phyloP scores from a whole-genome alignment of 1,140 invertebrate species.

The Drosophila littoralis region DNA sequence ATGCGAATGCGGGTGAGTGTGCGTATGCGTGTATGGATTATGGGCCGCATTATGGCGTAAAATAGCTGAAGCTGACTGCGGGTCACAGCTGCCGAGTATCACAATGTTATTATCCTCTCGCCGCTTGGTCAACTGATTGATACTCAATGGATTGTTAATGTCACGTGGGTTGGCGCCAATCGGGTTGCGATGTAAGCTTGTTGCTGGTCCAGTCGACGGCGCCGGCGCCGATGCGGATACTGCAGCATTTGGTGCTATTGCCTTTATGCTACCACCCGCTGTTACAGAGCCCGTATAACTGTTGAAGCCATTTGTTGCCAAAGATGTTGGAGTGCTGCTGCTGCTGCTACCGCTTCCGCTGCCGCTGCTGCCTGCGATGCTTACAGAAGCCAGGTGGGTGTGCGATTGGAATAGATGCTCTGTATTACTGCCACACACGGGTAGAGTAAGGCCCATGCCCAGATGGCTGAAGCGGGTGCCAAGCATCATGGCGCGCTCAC shows the following conservation, averaged over 20 bases:
- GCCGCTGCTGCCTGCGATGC: constrained; percentile 19
- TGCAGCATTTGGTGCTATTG: neutral
- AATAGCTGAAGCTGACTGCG: neutral
- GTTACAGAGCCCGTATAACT: constrained; percentile 10
- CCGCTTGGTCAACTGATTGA: constrained; percentile 91
- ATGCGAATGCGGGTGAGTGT: constrained; percentile 19
- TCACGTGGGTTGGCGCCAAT: constrained; percentile 95
- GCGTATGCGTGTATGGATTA: neutral
- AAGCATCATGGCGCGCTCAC: constrained; percentile 64
- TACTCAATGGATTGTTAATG: constrained; percentile 95
- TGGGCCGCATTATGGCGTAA: constrained; percentile 19
- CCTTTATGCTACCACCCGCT: constrained; percentile 3
- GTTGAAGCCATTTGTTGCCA: constrained; percentile 40
- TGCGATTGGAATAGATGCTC: constrained; percentile 50
- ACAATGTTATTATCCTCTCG: constrained; percentile 51
- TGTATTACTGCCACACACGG: constrained; percentile 30
- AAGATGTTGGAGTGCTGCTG: constrained; percentile 8
- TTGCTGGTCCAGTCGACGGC: neutral
- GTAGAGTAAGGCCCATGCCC: constrained; percentile 65
- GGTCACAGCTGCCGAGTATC: constrained; percentile 5
- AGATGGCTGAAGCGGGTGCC: constrained; percentile 79
- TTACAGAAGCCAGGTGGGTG: neutral
- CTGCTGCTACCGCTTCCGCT: constrained; percentile 4
- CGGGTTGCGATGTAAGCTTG: constrained; percentile 86
- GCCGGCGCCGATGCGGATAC: neutral